These are phyloP conservation scores for Pomatostomus ruficeps DNA, from an alignment of 2,113 vertebrate species.

Conservation along the genomic window DNA sequence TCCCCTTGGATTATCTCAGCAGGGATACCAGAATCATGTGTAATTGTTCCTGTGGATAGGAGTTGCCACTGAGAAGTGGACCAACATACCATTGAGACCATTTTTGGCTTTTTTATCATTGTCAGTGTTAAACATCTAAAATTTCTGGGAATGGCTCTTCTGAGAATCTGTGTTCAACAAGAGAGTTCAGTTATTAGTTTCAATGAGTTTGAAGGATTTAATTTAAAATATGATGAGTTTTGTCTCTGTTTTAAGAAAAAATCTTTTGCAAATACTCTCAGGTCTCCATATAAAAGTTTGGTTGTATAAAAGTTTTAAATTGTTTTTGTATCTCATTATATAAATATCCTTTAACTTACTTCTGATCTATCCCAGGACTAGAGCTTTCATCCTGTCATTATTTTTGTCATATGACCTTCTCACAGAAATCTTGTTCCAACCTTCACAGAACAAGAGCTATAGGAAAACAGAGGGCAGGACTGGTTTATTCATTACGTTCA, in stretches of 20 bases:
- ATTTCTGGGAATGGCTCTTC: not conserved
- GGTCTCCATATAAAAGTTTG: not conserved
- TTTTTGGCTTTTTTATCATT: not conserved
- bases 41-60: not conserved
- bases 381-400: not conserved
- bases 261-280: not conserved
- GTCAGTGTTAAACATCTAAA: not conserved
- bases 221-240: not conserved
- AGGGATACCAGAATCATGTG: not conserved
- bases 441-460: not conserved
- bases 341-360: not conserved
- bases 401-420: not conserved
- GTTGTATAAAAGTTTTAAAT: not conserved
- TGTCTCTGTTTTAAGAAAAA: not conserved
- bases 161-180: not conserved
- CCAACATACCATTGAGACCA: not conserved
- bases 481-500: not conserved
- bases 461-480: not conserved
- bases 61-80: not conserved
- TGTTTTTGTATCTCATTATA: not conserved
- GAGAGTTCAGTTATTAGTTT: not conserved
- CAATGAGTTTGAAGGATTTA: not conserved
- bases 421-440: not conserved
- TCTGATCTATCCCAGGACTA: not conserved
- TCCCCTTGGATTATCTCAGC: not conserved